These are phyloP conservation scores for Sphaeramia orbicularis DNA, from an alignment of 2,797 vertebrate genomes.

Conservation along the genomic window DNA sequence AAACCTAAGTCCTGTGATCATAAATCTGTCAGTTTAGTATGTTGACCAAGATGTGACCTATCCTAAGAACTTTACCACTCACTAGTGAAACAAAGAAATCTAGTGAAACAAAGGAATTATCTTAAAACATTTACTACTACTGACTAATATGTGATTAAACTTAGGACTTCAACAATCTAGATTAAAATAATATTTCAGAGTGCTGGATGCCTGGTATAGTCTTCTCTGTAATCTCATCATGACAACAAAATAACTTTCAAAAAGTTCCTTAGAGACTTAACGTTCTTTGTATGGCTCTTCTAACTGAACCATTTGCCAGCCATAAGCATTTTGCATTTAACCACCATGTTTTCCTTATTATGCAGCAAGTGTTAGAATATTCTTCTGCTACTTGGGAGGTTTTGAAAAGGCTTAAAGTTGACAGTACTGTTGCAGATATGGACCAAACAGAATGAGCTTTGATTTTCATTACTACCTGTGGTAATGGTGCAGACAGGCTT, in stretches of 20 bases:
- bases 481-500: constrained; percentile 11
- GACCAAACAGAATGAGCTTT: constrained; percentile 8
- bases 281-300: not conserved
- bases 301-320: constrained; percentile 7
- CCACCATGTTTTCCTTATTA: not conserved
- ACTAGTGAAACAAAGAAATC: too few species aligned
- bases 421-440: not conserved
- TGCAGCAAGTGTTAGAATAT: not conserved
- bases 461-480: constrained; percentile 14
- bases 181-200: too few species aligned
- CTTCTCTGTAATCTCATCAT: not conserved
- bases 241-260: not conserved
- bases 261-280: not conserved
- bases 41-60: too few species aligned
- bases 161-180: too few species aligned
- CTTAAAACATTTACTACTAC: too few species aligned
- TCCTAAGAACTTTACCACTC: too few species aligned
- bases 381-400: not conserved
- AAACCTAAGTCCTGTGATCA: too few species aligned
- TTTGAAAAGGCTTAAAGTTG: constrained; percentile 1
- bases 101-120: too few species aligned
- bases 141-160: too few species aligned
- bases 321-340: not conserved
- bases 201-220: not conserved
- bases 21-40: too few species aligned